A percentile compares a stretch with the other conserved stretches of the same genome.
phyloP scores from a whole-genome alignment of 2,888 invertebrate species.

The Xestia rhomboidea region DNA sequence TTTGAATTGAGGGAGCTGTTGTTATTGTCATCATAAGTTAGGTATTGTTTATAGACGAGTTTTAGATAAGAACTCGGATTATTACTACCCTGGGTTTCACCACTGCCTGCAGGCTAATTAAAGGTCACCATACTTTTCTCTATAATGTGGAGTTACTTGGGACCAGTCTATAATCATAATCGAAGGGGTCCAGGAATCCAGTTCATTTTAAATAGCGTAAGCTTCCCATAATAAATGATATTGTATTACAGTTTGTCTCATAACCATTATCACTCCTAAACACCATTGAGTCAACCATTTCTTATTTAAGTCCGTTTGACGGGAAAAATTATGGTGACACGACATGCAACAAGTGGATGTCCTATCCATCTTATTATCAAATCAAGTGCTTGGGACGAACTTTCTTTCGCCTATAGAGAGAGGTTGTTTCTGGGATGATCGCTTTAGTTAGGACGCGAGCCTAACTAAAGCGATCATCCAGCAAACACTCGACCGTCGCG shows the following conservation, averaged over 20 bases:
- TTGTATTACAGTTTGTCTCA: background rate
- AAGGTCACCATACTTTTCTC: background rate
- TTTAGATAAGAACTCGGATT: background rate
- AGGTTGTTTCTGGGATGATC: no score
- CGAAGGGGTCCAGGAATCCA: background rate
- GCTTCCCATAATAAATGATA: background rate
- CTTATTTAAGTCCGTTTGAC: background rate
- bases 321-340: background rate
- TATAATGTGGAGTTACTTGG: background rate
- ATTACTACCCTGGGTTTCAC: background rate
- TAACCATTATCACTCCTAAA: background rate
- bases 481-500: background rate
- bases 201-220: background rate
- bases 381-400: background rate
- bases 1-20: background rate
- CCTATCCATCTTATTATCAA: slow-evolving; percentile 1
- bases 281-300: background rate
- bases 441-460: background rate
- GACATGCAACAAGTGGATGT: slow-evolving; percentile 32
- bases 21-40: background rate
- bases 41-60: background rate
- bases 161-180: background rate
- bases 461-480: background rate
- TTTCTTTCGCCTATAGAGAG: background rate
- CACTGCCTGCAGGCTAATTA: background rate